Conservation (phyloP, 2,113 vertebrate species). For the Cheilinus undulatus region DNA sequence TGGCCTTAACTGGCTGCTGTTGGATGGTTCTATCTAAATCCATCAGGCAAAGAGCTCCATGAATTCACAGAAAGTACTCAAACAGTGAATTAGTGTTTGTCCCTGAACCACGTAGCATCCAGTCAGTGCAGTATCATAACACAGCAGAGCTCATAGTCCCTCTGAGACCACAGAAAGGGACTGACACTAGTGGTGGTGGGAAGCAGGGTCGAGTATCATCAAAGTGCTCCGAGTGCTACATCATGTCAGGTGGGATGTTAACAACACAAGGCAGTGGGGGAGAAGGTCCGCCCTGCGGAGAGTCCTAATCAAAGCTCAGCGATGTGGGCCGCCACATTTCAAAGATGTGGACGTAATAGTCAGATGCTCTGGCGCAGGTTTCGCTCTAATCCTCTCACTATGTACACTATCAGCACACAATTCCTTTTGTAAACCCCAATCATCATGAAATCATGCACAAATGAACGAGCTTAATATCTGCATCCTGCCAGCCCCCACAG, state of each 20-base stretch:
- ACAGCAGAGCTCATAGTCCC: neutral
- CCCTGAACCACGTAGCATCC: neutral
- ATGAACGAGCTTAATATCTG: slow-evolving; percentile 22
- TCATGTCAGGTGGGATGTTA: slow-evolving; percentile 32
- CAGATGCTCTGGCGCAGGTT: slow-evolving; percentile 13
- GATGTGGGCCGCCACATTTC: slow-evolving; percentile 16
- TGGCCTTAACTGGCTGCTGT: neutral
- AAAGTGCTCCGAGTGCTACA: slow-evolving; percentile 25
- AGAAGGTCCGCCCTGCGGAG: slow-evolving; percentile 21
- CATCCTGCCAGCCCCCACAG: slow-evolving; percentile 18
- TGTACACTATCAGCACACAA: slow-evolving; percentile 3
- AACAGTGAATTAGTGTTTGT: neutral
- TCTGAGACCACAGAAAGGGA: slow-evolving; percentile 7
- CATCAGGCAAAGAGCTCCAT: neutral
- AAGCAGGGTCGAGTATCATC: slow-evolving; percentile 11
- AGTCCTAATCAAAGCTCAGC: slow-evolving; percentile 40
- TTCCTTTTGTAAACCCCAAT: slow-evolving; percentile 28
- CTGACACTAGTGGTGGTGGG: neutral
- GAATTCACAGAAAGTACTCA: neutral
- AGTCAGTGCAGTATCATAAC: slow-evolving; percentile 7
- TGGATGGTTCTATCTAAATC: neutral
- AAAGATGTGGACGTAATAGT: slow-evolving; percentile 18
- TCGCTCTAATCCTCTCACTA: slow-evolving; percentile 24
- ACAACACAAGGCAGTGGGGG: slow-evolving; percentile 15
- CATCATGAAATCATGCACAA: slow-evolving; percentile 28